Base-by-base conservation (phyloP, 2,888 invertebrate species). In the Chalcosyrphus nemorum region DNA sequence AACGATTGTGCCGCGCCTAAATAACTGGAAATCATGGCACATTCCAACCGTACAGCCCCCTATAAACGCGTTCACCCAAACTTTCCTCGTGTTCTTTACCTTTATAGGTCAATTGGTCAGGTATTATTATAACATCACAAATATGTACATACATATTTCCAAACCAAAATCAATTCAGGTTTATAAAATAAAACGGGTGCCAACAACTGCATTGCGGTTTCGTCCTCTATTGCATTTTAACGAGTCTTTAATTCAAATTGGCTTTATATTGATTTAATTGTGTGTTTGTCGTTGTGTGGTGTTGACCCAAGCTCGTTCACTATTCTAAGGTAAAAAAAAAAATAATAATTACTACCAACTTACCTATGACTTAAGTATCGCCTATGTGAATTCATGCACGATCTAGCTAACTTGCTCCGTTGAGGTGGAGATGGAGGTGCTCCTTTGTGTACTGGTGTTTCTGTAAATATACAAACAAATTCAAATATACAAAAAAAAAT, bases 391-490 rank as follows among this genome's bases (percentile, higher is more conserved):
- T 95, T 96, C 96, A 96, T 96, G 95, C 96, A 96, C 96, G 95
- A 95, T 94, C 94, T 94, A 94, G 92, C 92, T 92, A 92, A 92
- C 92, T 92, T 93, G 93, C 93, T 93, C 93, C 94, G 94, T 93
- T 94, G 93, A 93, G 93, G 93, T 91, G 92, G 92, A 92, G 93
- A 92, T 94, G 94, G 94, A 93, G 94, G 94, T 93, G 94, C 96
- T 96, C 95, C 95, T 95, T 96, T 95, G 95, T 96, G 96, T 96
- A 96, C 96, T 96, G 96, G 95, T 96, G 95, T 96, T 95, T 97
- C 97, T 97, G 94, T 0, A 94, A 21, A 21, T 43, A 32, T 32
- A 9, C 9, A 32, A 27, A 15, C 6, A 2, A 50, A 17, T 54
- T 54, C 15, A 17, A 17, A 11, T 21, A 13, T 21, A 6, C 17